Percentiles rank a stretch among this genome's conserved stretches.
Evolutionary conservation across 2,888 invertebrate genomes (phyloP).

Genomic region (Anarsia innoxiella): DNA sequence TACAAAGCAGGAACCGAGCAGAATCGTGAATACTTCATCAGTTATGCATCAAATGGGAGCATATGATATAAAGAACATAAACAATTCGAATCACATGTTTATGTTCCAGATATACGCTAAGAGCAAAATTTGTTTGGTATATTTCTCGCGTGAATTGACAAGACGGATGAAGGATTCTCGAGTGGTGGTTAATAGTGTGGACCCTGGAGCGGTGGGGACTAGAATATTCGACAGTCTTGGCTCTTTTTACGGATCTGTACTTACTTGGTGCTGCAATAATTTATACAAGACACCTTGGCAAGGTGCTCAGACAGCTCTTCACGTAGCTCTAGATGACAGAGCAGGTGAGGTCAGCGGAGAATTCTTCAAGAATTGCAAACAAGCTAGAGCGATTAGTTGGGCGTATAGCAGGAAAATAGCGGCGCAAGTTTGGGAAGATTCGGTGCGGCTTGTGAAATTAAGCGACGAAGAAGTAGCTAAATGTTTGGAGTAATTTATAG

Average conservation of each 20-base stretch:
- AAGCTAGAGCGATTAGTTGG: slow-evolving; percentile 71
- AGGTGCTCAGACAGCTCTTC: slow-evolving; percentile 87
- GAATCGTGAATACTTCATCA: slow-evolving; percentile 87
- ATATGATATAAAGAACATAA: slow-evolving; percentile 80
- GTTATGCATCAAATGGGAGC: slow-evolving; percentile 80
- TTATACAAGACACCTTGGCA: slow-evolving; percentile 85
- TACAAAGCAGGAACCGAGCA: slow-evolving; percentile 75
- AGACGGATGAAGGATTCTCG: slow-evolving; percentile 77
- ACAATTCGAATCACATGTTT: slow-evolving; percentile 75
- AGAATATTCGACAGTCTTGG: slow-evolving; percentile 77
- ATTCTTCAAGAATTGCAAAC: slow-evolving; percentile 85
- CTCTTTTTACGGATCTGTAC: slow-evolving; percentile 54
- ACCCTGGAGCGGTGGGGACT: slow-evolving; percentile 89
- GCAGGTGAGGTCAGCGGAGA: slow-evolving; percentile 80
- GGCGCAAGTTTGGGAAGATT: slow-evolving; percentile 86
- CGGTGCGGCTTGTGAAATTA: slow-evolving; percentile 80
- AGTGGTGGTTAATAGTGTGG: slow-evolving; percentile 85
- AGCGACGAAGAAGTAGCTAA: slow-evolving; percentile 79
- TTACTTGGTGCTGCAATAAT: slow-evolving; percentile 76
- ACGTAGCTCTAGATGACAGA: slow-evolving; percentile 82
- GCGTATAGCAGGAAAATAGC: slow-evolving; percentile 79
- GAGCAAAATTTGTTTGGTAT: slow-evolving; percentile 82
- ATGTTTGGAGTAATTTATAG: slow-evolving; percentile 38
- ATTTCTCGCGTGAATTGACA: slow-evolving; percentile 82
- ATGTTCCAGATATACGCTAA: slow-evolving; percentile 70